Base-by-base conservation (phyloP, 2,113 vertebrate species). In the Toxotes jaculatrix region DNA sequence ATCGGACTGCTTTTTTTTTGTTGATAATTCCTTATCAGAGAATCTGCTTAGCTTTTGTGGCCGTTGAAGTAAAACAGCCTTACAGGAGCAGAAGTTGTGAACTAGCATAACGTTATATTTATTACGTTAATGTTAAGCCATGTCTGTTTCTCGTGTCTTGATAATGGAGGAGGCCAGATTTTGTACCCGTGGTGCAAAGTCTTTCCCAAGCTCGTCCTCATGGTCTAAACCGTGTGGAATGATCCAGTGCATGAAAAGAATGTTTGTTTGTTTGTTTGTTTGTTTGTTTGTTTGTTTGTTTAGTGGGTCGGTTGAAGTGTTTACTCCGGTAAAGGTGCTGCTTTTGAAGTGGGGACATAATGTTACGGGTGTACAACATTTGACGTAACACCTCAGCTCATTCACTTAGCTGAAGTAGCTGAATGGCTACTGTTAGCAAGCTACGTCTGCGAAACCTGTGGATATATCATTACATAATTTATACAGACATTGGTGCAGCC, bases 151-250 rank as follows among this genome's bases (percentile, higher is more conserved):
- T 7, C 36, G 17, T 65, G 60, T 17, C 12, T 3, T 34, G 27
- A 14, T 13, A 5, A 19, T 27, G 66, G 36, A 66, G 36, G 43
- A 84, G 66, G 64, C 70, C 87, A 63, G 32, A n/a, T n/a, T 66
- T 40, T 43, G 3, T 49, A 27, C 56, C 1, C 14, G 21, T 5
- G 42, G 19, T 34, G 6, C 13, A 56, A 74, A 56, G 43, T 42
- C 1, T 47, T 1, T n/a, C 53, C 1, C 5, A 8, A 57, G 1
- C 8, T 3, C 2, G 0, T 6, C 3, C 1, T 10, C 4, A 8
- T 5, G 10, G 43, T 60, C 6, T 27, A 2, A 60, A 67, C 16
- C 13, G 13, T 38, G 16, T 14, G 2, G 3, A 32, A 1, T 1
- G 32, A 57, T 2, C 0, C 1, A 0, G 1, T 16, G 11, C 5